Conservation (phyloP, 2,797 vertebrate genomes). For the Arnoldichthys spilopterus region DNA sequence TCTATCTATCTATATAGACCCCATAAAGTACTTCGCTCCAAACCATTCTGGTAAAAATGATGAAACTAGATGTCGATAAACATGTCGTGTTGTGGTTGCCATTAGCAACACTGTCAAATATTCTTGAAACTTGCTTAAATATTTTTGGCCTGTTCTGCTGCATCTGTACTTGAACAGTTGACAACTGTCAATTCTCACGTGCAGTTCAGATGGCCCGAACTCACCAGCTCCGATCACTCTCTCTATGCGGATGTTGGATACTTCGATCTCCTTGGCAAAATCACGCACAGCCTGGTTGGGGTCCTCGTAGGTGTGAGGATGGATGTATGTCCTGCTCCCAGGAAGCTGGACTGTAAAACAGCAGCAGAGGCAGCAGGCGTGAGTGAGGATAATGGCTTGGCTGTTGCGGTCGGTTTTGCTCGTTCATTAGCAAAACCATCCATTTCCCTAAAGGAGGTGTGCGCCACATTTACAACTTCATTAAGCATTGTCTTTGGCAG, state of each 20-base stretch:
- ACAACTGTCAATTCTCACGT: background rate
- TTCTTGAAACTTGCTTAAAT: background rate
- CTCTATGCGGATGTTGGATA: slow-evolving; percentile 82
- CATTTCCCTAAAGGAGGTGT: slow-evolving; percentile 46
- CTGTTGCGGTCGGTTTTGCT: slow-evolving; percentile 40
- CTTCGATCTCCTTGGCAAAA: slow-evolving; percentile 85
- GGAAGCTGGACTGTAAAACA: slow-evolving; percentile 78
- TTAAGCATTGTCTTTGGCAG: slow-evolving; percentile 60
- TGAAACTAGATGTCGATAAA: no score
- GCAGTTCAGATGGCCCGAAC: slow-evolving; percentile 29
- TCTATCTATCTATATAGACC: no score
- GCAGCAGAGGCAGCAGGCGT: slow-evolving; percentile 14
- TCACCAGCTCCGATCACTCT: slow-evolving; percentile 84
- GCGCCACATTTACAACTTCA: slow-evolving; percentile 59
- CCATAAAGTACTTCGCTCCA: no score
- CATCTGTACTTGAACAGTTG: background rate
- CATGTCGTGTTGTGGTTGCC: no score
- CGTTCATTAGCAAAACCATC: slow-evolving; percentile 48
- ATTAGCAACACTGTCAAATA: background rate
- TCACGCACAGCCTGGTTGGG: slow-evolving; percentile 84
- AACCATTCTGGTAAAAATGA: no score
- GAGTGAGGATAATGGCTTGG: slow-evolving; percentile 25
- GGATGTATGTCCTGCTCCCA: slow-evolving; percentile 82
- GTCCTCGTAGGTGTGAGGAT: slow-evolving; percentile 84
- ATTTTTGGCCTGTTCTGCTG: background rate